These are phyloP conservation scores for Panagrolaimus sp. DNA, from an alignment of 1,140 invertebrate genomes.

Conservation along the genomic window DNA sequence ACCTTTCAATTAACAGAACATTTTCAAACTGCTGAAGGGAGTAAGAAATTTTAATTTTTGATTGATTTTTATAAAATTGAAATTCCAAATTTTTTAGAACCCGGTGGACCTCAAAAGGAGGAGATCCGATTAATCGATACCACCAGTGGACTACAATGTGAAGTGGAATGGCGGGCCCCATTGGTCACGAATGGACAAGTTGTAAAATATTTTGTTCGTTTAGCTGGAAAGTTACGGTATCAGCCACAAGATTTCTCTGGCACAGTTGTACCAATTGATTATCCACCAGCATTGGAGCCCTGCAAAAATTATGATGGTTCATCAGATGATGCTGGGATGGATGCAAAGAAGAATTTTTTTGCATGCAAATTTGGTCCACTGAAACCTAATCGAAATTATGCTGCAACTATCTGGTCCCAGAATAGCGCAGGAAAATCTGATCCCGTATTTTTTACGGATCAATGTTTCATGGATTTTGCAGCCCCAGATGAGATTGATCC, in stretches of 20 bases:
- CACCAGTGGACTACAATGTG: constrained; percentile 40
- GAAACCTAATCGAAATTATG: constrained; percentile 59
- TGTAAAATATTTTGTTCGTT: constrained; percentile 12
- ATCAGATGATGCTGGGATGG: neutral
- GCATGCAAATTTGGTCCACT: constrained; percentile 58
- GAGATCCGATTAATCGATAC: constrained; percentile 40
- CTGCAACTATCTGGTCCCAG: constrained; percentile 57
- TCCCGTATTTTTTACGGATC: constrained; percentile 36
- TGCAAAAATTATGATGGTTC: neutral
- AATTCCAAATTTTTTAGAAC: neutral
- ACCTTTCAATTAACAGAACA: constrained; percentile 50
- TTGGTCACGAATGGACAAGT: constrained; percentile 32
- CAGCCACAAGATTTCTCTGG: neutral
- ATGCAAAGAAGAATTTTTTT: constrained; percentile 31
- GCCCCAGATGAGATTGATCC: constrained; percentile 52
- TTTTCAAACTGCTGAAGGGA: constrained; percentile 45
- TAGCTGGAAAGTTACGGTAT: constrained; percentile 40
- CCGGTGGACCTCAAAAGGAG: constrained; percentile 32
- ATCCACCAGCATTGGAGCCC: constrained; percentile 5
- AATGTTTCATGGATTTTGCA: constrained; percentile 56
- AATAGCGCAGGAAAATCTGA: constrained; percentile 51
- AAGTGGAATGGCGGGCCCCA: constrained; percentile 43
- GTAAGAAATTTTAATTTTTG: constrained; percentile 27
- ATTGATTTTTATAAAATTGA: constrained; percentile 9
- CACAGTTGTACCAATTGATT: neutral